Conservation (phyloP, 2,797 vertebrate species). For the Helarctos malayanus region DNA sequence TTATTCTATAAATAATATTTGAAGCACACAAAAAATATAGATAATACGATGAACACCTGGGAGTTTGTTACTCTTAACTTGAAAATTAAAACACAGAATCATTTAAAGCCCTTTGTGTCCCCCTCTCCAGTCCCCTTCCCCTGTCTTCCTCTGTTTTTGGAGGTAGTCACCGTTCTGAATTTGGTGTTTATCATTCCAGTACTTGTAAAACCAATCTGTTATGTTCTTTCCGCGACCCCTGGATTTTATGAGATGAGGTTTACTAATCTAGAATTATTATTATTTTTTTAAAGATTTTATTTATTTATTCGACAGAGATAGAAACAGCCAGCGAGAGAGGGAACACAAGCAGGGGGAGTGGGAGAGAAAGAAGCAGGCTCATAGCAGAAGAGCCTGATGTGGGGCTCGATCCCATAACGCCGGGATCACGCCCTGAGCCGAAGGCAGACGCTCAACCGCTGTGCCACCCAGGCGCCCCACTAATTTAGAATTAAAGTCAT, state of each 20-base stretch:
- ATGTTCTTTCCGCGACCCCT: conserved; percentile 23
- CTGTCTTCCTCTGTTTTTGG: neutral
- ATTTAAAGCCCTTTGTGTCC: neutral
- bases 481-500: neutral
- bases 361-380: too few relatives aligned
- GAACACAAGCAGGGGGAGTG: too few relatives aligned
- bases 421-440: too few relatives aligned
- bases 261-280: neutral
- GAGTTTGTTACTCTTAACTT: conserved; percentile 4
- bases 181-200: neutral
- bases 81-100: neutral
- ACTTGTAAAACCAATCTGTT: neutral
- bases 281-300: too few relatives aligned
- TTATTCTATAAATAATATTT: conserved; percentile 40
- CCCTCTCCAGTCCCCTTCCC: neutral
- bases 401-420: too few relatives aligned
- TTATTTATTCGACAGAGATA: too few relatives aligned
- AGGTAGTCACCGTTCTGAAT: neutral
- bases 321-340: too few relatives aligned
- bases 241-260: conserved; percentile 9
- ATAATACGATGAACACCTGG: neutral
- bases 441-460: too few relatives aligned
- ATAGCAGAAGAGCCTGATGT: too few relatives aligned
- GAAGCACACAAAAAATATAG: neutral
- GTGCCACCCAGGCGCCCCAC: too few relatives aligned